Evolutionary conservation across 2,113 vertebrate species (phyloP), one percentile per base, ranked within the genome.

Genomic region (Calidris pugnax): DNA sequence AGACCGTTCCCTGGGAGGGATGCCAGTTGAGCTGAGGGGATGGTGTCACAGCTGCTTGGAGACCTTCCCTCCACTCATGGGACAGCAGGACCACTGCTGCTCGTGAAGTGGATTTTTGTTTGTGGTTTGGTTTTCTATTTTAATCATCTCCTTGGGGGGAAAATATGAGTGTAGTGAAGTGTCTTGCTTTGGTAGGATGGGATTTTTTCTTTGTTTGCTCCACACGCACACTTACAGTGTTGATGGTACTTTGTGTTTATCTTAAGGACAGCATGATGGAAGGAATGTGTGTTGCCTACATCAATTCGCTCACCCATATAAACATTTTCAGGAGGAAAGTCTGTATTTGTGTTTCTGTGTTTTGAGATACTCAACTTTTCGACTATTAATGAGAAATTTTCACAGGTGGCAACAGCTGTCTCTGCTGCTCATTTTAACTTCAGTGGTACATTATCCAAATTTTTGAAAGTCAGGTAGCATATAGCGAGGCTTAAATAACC

Each of bases 171-270:
- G 77, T 87, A 72, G 77, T 5, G 0, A 95, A 83, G 86, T 69
- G 85, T 88, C 91, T 93, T 88, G 78, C 94, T 93, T 85, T 73
- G 85, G 84, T 97, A 73, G 93, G 87, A 85, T 79, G 91, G 93
- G 93, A 89, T 94, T 96, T 95, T 96, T 93, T 87, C 89, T 91
- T 95, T 96, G 91, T 96, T 96, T 96, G 89, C 95, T 97, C 85
- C 87, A 77, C 82, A 43, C 13, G 20, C 87, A 51, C 87, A 26
- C 84, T 92, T 86, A 73, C 0, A n/a, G 89, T 96, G 95, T 96
- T 95, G 96, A 96, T 96, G 93, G 96, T 95, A 74, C 95, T 96
- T 85, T 30, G 87, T 96, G 92, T 97, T 97, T 97, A 96, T 97
- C 90, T 96, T 96, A 88, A 94, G 87, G 95, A 83, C 95, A 96